Evolutionary conservation across 2,888 invertebrate genomes (phyloP), one percentile per base, ranked within the genome.

Genomic region (Ectropis crepuscularia): DNA sequence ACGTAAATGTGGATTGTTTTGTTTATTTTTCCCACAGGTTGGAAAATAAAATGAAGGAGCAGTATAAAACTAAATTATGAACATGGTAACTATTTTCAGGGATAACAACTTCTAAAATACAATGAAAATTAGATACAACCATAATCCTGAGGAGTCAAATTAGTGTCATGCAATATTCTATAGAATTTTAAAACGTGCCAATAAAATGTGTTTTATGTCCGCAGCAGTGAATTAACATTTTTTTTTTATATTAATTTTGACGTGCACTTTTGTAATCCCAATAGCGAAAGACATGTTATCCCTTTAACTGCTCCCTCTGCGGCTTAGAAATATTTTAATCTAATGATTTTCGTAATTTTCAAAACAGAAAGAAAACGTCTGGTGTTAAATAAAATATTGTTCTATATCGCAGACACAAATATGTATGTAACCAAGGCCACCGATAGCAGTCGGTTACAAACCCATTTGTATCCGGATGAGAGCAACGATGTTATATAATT

Each of bases 41-140:
- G 88, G 90, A 89, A 87, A 80, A 85, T 90, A 91, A 90, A 12
- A 8, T 61, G 57, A 65, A 90, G 92, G 87, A 92, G 91, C 82
- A 90, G 90, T 86, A 88, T 81, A 87, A 86, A 83, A 86, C 90
- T 90, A 90, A 82, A 78, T 74, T 76, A 88, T 84, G 85, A 88
- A 88, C 89, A 90, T 92, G 92, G 92, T 92, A 92, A 92, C 92
- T 92, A 90, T 90, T 89, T 83, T 87, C 89, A 90, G 92, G 92
- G 92, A 91, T 85, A 85, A 83, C 78, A 86, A 89, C 86, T 82
- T 83, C 83, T 86, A 58, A 45, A 47, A 28, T 47, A 55, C 41
- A 55, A 57, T 43, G 43, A 82, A 77, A 77, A 71, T 38, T 10
- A 10, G 16, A 28, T 55, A 63, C 51, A 68, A 67, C 68, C 55